Base-by-base conservation (phyloP, 2,797 vertebrate species). In the Poecilia picta region DNA sequence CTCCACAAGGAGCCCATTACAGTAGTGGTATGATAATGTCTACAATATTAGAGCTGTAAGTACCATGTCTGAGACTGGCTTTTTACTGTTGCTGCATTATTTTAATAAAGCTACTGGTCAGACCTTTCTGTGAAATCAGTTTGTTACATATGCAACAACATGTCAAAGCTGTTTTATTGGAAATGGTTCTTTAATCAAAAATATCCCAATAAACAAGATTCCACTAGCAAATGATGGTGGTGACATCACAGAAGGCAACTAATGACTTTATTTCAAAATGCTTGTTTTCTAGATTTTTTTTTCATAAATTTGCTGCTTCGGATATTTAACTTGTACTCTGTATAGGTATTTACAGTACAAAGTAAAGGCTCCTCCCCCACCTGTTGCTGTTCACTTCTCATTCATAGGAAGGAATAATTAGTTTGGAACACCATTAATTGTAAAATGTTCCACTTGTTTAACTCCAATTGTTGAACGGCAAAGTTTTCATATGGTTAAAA, bases 61-160 rank as follows among this genome's bases (percentile, higher is more conserved):
- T 77, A 72, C 82, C 89, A 78, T 89, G 80, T 53, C 73, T 78
- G 78, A 66, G 72, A 53, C 41, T 77, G 41, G 64, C n/a, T 81
- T 77, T 39, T 85, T 81, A 76, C 55, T 82, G 53, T 55, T 79
- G 73, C 31, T 78, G 4, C 57, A 31, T 75, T 70, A 47, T 49
- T 75, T 77, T 25, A 6, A 71, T 71, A 71, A 71, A 71, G 12
- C 23, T 16, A 45, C 41, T 71, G 12, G 20, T 43, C 39, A 41
- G 23, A 43, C 23, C n/a, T 43, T n/a, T 13, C 23, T n/a, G 66
- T 43, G 3, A 70, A 43, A 70, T 70, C 36, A 39, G 36, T 68
- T 12, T 41, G 10, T 41, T 10, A 36, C 31, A 41, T 13, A 25
- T 13, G 36, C 36, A 68, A 41, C 31, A 64, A 64, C 10, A 36